phyloP scores from a whole-genome alignment of 1,140 invertebrate genomes.

The Habropoda laboriosa region DNA sequence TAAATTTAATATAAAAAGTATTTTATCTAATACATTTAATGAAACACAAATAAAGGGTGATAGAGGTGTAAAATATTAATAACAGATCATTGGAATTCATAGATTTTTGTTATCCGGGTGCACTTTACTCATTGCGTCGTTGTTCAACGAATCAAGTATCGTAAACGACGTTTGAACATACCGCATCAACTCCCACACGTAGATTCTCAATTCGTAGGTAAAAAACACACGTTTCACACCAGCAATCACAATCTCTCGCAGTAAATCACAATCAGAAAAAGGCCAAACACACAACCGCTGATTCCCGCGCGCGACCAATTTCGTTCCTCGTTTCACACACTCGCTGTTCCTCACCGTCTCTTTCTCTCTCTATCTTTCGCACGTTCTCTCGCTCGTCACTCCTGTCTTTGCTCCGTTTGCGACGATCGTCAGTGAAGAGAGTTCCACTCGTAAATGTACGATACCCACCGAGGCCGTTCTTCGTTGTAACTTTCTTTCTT shows the following conservation, averaged over 20 bases:
- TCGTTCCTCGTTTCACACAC: slow-evolving; percentile 73
- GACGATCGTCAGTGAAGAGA: slow-evolving; percentile 56
- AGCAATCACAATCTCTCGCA: slow-evolving; percentile 57
- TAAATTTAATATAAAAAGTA: slow-evolving; percentile 27
- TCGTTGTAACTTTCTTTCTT: slow-evolving; percentile 64
- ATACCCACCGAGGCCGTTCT: slow-evolving; percentile 75
- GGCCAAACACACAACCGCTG: slow-evolving; percentile 68
- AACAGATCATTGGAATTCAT: slow-evolving; percentile 35
- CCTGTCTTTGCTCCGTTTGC: slow-evolving; percentile 53
- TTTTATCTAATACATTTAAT: slow-evolving; percentile 5
- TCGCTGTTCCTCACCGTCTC: slow-evolving; percentile 43
- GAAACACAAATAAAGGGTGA: background rate
- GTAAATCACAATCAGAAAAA: slow-evolving; percentile 71
- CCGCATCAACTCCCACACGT: slow-evolving; percentile 63
- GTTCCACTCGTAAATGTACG: slow-evolving; percentile 31
- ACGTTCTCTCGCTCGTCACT: slow-evolving; percentile 47
- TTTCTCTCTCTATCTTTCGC: slow-evolving; percentile 47
- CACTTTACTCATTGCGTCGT: slow-evolving; percentile 69
- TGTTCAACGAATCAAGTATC: slow-evolving; percentile 45
- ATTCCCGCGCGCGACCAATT: slow-evolving; percentile 77
- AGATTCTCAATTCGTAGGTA: slow-evolving; percentile 60
- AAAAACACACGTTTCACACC: slow-evolving; percentile 68
- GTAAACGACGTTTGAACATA: slow-evolving; percentile 62
- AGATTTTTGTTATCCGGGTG: slow-evolving; percentile 52
- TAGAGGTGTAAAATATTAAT: slow-evolving; percentile 10